Evolutionary conservation across 2,888 invertebrate species (phyloP).

Genomic region (Heliothis peltigera): DNA sequence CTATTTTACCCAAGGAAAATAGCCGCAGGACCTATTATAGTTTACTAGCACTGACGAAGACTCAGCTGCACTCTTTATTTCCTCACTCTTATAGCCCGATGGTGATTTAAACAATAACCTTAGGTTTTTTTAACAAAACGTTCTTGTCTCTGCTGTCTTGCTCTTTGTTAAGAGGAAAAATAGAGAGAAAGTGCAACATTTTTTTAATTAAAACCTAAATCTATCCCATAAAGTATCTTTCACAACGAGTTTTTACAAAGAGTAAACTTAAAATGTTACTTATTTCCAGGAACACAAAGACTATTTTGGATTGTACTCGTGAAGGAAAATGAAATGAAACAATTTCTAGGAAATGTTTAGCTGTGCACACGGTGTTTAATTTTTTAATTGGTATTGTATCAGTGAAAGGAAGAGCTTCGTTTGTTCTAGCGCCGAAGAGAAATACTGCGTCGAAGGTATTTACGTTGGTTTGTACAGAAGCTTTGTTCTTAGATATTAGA

Average conservation of each 20-base stretch:
- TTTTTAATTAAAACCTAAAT: background rate
- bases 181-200: background rate
- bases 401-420: constrained; percentile 6
- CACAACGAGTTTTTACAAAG: background rate
- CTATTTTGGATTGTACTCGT: background rate
- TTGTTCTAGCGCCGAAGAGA: constrained; percentile 12
- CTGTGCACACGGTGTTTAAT: constrained; percentile 12
- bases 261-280: constrained; percentile 3
- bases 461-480: constrained; percentile 3
- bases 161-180: background rate
- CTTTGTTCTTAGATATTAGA: constrained; percentile 21
- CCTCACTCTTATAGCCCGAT: too few species aligned
- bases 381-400: constrained; percentile 35
- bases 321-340: constrained; percentile 16
- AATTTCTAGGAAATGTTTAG: constrained; percentile 1
- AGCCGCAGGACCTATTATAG: too few species aligned
- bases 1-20: too few species aligned
- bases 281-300: background rate
- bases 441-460: constrained; percentile 33
- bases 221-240: background rate
- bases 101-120: too few species aligned
- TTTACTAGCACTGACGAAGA: too few species aligned
- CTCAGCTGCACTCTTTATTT: too few species aligned
- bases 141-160: too few species aligned
- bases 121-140: too few species aligned